A percentile compares a stretch with the other conserved stretches of the same genome.
phyloP scores from a whole-genome alignment of 2,888 invertebrate species.

The Drosophila macrothrix region DNA sequence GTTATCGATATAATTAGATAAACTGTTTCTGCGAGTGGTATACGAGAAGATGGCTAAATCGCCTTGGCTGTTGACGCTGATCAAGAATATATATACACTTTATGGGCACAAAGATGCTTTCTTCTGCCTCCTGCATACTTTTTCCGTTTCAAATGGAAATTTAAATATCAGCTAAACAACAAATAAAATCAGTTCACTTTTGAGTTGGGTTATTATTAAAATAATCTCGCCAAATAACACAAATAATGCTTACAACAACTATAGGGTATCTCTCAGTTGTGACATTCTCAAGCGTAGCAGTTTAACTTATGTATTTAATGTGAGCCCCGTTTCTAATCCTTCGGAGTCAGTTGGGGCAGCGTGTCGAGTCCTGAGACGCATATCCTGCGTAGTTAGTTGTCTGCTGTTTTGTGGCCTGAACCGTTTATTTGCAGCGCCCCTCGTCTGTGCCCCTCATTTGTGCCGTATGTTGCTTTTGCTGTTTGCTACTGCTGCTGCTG shows the following conservation, averaged over 20 bases:
- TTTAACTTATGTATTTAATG: background rate
- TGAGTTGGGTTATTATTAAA: background rate
- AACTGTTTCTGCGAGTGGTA: background rate
- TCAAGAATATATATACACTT: background rate
- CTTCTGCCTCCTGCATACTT: too few species aligned
- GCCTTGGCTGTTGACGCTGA: background rate
- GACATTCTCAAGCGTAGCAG: background rate
- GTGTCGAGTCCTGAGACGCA: conserved; percentile 48
- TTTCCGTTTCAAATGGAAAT: too few species aligned
- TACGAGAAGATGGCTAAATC: background rate
- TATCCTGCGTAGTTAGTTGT: conserved; percentile 73
- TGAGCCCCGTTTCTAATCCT: conserved; percentile 30
- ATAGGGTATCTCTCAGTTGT: conserved; percentile 4
- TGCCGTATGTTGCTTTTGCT: conserved; percentile 19
- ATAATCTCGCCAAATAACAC: too few species aligned
- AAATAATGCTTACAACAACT: too few species aligned
- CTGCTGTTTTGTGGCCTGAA: conserved; percentile 73
- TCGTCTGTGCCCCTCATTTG: conserved; percentile 24
- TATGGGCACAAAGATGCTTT: background rate
- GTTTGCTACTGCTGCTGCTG: background rate
- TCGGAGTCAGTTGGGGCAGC: conserved; percentile 5
- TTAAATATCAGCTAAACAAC: too few species aligned
- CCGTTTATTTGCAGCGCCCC: conserved; percentile 66
- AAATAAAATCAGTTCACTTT: background rate
- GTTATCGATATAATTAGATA: background rate